A percentile compares a stretch with the other conserved stretches of the same genome.
Evolutionary conservation across 1,140 invertebrate genomes (phyloP).

Genomic region (Phthorimaea operculella): DNA sequence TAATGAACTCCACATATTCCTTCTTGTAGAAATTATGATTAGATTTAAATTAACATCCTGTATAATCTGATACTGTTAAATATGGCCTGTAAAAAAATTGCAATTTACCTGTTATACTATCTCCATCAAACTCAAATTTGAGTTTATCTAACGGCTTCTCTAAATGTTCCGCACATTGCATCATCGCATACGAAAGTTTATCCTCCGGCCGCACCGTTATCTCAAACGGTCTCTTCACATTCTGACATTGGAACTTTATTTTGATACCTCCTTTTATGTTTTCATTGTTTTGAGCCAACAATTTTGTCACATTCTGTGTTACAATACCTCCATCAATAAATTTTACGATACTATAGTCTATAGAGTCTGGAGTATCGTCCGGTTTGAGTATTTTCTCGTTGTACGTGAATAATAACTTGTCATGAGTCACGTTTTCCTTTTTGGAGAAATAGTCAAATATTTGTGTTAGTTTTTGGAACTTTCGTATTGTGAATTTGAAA

Average conservation of each 20-base stretch:
- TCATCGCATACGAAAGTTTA: slow-evolving; percentile 30
- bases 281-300: slow-evolving; percentile 5
- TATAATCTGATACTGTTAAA: too few relatives aligned
- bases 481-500: slow-evolving; percentile 39
- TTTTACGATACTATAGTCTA: slow-evolving; percentile 45
- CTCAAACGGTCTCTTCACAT: slow-evolving; percentile 38
- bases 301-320: slow-evolving; percentile 20
- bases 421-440: slow-evolving; percentile 29
- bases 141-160: slow-evolving; percentile 33
- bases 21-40: too few relatives aligned
- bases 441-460: slow-evolving; percentile 44
- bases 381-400: slow-evolving; percentile 39
- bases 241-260: slow-evolving; percentile 49
- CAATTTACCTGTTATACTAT: slow-evolving; percentile 35
- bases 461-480: slow-evolving; percentile 40
- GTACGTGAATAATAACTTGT: slow-evolving; percentile 42
- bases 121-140: slow-evolving; percentile 56
- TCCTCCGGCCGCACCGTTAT: slow-evolving; percentile 23
- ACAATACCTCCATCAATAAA: slow-evolving; percentile 54
- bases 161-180: slow-evolving; percentile 46
- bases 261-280: slow-evolving; percentile 22
- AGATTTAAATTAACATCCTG: too few relatives aligned
- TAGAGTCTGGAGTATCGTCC: slow-evolving; percentile 43
- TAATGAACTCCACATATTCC: too few relatives aligned
- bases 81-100: too few relatives aligned